These are phyloP conservation scores for Anthrax anthrax DNA, from an alignment of 2,888 invertebrate species.

Conservation along the genomic window DNA sequence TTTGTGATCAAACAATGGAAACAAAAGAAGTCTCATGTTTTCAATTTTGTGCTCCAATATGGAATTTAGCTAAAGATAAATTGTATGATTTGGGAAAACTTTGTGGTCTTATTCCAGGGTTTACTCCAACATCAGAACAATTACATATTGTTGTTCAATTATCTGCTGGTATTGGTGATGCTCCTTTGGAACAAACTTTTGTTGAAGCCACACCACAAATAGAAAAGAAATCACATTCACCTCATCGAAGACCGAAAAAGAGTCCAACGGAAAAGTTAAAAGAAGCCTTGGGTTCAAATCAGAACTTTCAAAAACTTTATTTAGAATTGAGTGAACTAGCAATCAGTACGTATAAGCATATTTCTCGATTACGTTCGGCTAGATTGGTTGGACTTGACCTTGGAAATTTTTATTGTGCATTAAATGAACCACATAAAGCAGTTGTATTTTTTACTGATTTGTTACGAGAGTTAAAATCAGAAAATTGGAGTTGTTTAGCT, in stretches of 20 bases:
- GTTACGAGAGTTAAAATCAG: conserved; percentile 69
- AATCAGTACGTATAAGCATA: conserved; percentile 93
- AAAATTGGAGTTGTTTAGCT: conserved; percentile 74
- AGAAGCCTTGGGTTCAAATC: conserved; percentile 78
- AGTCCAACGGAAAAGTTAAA: conserved; percentile 67
- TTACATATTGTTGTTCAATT: conserved; percentile 80
- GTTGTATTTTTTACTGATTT: conserved; percentile 79
- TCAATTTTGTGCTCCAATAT: conserved; percentile 68
- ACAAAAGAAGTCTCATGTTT: conserved; percentile 60
- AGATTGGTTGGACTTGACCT: conserved; percentile 77
- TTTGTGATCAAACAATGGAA: conserved; percentile 56
- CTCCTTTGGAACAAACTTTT: conserved; percentile 33
- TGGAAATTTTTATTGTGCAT: conserved; percentile 77
- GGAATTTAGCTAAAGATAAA: conserved; percentile 81
- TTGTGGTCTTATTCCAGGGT: conserved; percentile 80
- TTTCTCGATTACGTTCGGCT: conserved; percentile 65
- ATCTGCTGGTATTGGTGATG: conserved; percentile 81
- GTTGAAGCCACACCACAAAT: conserved; percentile 25
- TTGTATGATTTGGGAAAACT: conserved; percentile 61
- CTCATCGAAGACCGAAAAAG: conserved; percentile 34
- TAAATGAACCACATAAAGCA: conserved; percentile 76
- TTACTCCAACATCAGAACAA: conserved; percentile 68
- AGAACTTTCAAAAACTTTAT: conserved; percentile 79
- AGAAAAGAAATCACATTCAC: conserved; percentile 35
- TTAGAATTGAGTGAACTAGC: conserved; percentile 87